Percentiles rank a stretch among this genome's conserved stretches.
Evolutionary conservation across 1,140 invertebrate species (phyloP).

Genomic region (Leguminivora glycinivorella): DNA sequence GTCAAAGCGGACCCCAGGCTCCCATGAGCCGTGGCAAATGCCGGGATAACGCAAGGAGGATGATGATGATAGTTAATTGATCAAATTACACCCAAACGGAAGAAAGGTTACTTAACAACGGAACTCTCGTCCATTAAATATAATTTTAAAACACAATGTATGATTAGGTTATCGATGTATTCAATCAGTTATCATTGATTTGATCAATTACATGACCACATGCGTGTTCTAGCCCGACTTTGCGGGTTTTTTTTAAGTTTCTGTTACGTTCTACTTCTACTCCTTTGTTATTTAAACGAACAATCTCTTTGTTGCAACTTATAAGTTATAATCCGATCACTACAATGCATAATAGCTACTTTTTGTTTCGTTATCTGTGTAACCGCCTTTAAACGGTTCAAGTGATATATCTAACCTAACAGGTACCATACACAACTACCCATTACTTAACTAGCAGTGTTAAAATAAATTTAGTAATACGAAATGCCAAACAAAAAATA

Average conservation of each 20-base stretch:
- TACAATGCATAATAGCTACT: not conserved
- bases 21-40: too few species aligned
- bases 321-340: not conserved
- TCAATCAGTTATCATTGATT: not conserved
- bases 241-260: not conserved
- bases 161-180: not conserved
- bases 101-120: not conserved
- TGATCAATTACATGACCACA: not conserved
- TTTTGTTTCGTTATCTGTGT: not conserved
- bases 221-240: not conserved
- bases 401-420: not conserved
- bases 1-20: too few species aligned
- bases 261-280: not conserved
- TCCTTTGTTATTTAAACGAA: not conserved
- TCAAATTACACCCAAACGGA: not conserved
- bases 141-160: not conserved
- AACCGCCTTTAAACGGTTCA: not conserved
- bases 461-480: too few species aligned
- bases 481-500: too few species aligned
- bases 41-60: too few species aligned
- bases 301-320: not conserved
- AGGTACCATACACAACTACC: too few species aligned
- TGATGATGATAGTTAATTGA: not conserved
- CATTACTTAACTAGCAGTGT: too few species aligned
- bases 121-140: not conserved